Conservation (phyloP, 2,797 vertebrate species). For the Pseudomugil gertrudae region DNA sequence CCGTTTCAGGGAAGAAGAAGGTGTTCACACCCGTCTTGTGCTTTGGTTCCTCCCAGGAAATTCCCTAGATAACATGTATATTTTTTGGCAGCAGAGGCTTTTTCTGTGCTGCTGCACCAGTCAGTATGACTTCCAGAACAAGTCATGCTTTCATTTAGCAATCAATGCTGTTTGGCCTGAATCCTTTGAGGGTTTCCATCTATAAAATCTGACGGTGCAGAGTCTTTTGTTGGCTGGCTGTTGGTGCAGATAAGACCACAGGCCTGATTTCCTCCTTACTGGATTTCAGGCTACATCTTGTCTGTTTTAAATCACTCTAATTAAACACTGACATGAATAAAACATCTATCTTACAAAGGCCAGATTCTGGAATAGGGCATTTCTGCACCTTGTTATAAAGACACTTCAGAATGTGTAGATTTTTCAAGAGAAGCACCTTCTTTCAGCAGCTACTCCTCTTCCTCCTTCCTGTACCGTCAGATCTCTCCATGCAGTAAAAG, state of each 20-base stretch:
- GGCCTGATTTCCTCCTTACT: slow-evolving; percentile 18
- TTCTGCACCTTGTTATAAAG: background rate
- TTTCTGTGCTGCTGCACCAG: slow-evolving; percentile 19
- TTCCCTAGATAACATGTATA: slow-evolving; percentile 34
- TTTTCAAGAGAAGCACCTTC: too few relatives aligned
- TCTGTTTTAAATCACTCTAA: slow-evolving; percentile 13
- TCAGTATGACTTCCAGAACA: slow-evolving; percentile 41
- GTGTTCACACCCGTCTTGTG: background rate
- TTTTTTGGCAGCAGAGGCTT: slow-evolving; percentile 35
- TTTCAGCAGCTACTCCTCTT: too few relatives aligned
- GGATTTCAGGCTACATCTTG: slow-evolving; percentile 14
- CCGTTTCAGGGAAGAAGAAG: slow-evolving; percentile 15
- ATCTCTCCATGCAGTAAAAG: too few relatives aligned
- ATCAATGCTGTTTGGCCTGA: slow-evolving; percentile 35
- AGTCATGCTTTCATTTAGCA: slow-evolving; percentile 47
- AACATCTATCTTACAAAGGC: background rate
- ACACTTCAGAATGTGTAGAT: too few relatives aligned
- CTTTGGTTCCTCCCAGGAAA: background rate
- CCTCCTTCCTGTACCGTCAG: too few relatives aligned
- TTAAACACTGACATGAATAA: background rate
- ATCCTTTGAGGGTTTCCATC: slow-evolving; percentile 39
- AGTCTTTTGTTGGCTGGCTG: slow-evolving; percentile 37
- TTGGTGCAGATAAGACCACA: slow-evolving; percentile 42
- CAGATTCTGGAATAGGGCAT: background rate
- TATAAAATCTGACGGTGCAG: slow-evolving; percentile 32